Evolutionary conservation across 2,888 invertebrate genomes (phyloP).

Genomic region (Tribolium freemani): DNA sequence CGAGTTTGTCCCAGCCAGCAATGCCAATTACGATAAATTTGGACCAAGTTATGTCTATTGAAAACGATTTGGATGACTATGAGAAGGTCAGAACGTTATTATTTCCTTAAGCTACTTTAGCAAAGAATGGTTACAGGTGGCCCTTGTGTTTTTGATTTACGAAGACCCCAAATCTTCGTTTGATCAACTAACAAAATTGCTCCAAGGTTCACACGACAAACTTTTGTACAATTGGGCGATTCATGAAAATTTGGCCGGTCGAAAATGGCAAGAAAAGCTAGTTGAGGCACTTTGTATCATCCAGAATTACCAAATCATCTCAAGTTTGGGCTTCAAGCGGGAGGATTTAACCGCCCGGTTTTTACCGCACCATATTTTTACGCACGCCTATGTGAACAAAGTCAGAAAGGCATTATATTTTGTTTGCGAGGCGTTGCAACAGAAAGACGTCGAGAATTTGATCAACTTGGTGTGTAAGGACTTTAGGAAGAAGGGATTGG

Average conservation of each 20-base stretch:
- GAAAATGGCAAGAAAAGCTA: slow-evolving; percentile 67
- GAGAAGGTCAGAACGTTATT: slow-evolving; percentile 65
- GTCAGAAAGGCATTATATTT: slow-evolving; percentile 65
- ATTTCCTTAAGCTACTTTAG: not conserved
- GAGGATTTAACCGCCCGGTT: slow-evolving; percentile 48
- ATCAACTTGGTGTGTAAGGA: slow-evolving; percentile 48
- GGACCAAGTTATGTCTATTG: slow-evolving; percentile 57
- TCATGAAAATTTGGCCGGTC: slow-evolving; percentile 49
- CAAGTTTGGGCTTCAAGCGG: slow-evolving; percentile 53
- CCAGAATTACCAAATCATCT: slow-evolving; percentile 62
- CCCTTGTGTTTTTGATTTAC: slow-evolving; percentile 62
- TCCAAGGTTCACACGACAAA: slow-evolving; percentile 42
- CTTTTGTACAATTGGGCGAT: slow-evolving; percentile 60
- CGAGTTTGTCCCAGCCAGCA: not conserved
- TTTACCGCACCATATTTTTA: slow-evolving; percentile 60
- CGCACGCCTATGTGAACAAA: slow-evolving; percentile 65
- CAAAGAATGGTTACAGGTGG: slow-evolving; percentile 51
- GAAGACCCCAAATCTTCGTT: slow-evolving; percentile 55
- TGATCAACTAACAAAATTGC: slow-evolving; percentile 48
- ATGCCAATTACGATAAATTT: slow-evolving; percentile 2
- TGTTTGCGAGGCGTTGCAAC: slow-evolving; percentile 9
- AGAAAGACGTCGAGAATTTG: not conserved
- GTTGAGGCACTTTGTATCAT: slow-evolving; percentile 72
- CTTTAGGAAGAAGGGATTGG: slow-evolving; percentile 47
- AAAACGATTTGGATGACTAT: slow-evolving; percentile 67